Percentiles rank a stretch among this genome's conserved stretches.
Conservation (phyloP, 2,888 invertebrate species). For the Eumerus sabulonum region DNA sequence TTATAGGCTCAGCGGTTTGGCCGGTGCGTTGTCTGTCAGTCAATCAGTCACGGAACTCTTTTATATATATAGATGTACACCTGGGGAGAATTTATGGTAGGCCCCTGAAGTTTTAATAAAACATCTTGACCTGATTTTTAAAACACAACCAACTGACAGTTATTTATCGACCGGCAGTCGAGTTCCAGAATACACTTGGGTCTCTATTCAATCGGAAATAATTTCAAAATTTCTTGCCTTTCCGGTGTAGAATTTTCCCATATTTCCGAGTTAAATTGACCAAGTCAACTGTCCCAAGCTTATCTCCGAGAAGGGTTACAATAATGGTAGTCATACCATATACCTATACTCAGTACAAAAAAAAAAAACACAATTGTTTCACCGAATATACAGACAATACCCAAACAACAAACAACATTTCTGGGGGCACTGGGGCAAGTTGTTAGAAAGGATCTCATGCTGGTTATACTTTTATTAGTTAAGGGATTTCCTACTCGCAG, state of each 20-base stretch:
- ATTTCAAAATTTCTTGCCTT: conserved; percentile 34
- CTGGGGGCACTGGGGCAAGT: no score
- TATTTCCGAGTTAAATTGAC: conserved; percentile 30
- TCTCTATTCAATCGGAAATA: conserved; percentile 31
- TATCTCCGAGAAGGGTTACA: no score
- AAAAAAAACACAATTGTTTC: not conserved
- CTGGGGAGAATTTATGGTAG: no score
- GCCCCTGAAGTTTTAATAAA: no score
- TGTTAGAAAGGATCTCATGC: conserved; percentile 10
- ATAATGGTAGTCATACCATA: no score
- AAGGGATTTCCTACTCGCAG: conserved; percentile 46
- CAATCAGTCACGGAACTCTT: no score
- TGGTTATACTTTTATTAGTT: conserved; percentile 61
- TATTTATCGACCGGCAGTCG: not conserved
- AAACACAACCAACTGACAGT: not conserved
- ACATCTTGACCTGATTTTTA: conserved; percentile 28
- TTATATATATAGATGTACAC: no score
- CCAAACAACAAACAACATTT: conserved; percentile 49
- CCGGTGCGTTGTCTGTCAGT: no score
- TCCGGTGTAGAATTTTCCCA: conserved; percentile 18
- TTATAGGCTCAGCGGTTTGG: no score
- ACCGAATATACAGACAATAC: conserved; percentile 36
- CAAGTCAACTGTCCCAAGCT: conserved; percentile 1
- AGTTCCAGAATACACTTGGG: conserved; percentile 3
- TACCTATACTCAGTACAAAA: not conserved